Evolutionary conservation across 2,113 vertebrate species (phyloP).

Genomic region (Tricholaema leucomelas): DNA sequence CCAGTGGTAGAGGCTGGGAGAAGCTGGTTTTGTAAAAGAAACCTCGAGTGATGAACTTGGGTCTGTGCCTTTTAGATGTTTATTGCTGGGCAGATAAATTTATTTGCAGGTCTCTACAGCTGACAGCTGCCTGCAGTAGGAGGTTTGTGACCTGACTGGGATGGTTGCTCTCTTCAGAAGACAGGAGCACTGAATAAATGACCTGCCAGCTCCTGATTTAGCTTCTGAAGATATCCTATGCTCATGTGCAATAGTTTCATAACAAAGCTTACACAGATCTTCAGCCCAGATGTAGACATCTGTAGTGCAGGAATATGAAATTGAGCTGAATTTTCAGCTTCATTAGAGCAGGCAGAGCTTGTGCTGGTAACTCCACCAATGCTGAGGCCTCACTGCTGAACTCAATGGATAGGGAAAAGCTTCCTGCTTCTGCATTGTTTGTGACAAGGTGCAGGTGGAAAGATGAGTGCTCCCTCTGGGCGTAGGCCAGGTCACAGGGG

Average conservation of each 20-base stretch:
- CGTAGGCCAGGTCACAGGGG: not conserved
- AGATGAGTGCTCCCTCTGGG: not conserved
- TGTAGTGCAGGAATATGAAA: not conserved
- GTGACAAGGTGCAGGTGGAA: not conserved
- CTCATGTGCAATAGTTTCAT: rapidly evolving
- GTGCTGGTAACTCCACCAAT: not conserved
- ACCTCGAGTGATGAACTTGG: not conserved
- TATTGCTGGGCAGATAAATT: not conserved
- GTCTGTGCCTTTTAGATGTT: not conserved
- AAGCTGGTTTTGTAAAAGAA: not conserved
- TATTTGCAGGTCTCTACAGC: not conserved
- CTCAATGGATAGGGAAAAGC: not conserved
- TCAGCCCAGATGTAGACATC: not conserved
- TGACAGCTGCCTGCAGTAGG: not conserved
- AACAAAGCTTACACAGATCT: not conserved
- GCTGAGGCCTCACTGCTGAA: not conserved
- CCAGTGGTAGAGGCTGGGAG: rapidly evolving
- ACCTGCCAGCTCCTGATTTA: not conserved
- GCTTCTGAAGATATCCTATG: not conserved
- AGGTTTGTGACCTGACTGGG: not conserved
- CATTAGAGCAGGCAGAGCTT: not conserved
- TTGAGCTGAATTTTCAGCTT: not conserved
- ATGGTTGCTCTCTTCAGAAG: not conserved
- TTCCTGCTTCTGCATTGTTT: not conserved
- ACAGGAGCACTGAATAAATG: not conserved